Evolutionary conservation across 2,888 invertebrate species (phyloP).

Genomic region (Mesoligia furuncula): DNA sequence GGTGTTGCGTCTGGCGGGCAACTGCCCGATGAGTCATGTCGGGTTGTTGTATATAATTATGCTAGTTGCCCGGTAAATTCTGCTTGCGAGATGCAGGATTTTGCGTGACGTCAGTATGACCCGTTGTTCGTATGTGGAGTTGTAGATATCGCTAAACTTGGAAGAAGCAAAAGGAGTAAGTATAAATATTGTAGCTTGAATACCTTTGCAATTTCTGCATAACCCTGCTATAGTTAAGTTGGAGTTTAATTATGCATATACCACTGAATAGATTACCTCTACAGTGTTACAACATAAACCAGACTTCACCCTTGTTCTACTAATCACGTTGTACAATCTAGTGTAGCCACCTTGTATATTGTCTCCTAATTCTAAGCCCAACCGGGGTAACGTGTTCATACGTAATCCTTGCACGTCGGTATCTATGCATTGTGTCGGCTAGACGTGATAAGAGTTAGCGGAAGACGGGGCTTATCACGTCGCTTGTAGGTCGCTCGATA

Average conservation of each 20-base stretch:
- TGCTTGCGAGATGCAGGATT: no score
- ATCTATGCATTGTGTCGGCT: slow-evolving; percentile 45
- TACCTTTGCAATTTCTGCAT: neutral
- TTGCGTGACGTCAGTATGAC: no score
- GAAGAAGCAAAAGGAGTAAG: neutral
- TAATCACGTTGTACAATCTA: slow-evolving; percentile 43
- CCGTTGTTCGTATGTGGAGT: no score
- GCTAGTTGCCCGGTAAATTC: no score
- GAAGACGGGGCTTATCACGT: slow-evolving; percentile 71
- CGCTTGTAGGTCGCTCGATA: slow-evolving; percentile 83
- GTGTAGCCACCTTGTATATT: slow-evolving; percentile 21
- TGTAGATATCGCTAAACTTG: neutral
- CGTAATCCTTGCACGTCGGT: slow-evolving; percentile 45
- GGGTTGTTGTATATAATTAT: no score
- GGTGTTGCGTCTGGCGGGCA: no score
- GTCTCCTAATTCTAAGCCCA: slow-evolving; percentile 13
- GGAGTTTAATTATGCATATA: slow-evolving; percentile 5
- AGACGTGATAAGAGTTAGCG: slow-evolving; percentile 58
- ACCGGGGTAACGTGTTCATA: slow-evolving; percentile 11
- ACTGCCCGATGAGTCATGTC: no score
- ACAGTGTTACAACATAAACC: slow-evolving; percentile 11
- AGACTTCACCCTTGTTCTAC: slow-evolving; percentile 6
- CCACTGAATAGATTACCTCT: slow-evolving; percentile 6
- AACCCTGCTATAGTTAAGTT: neutral
- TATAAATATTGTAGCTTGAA: neutral